Evolutionary conservation across 2,113 vertebrate species (phyloP), one percentile per base, ranked within the genome.

Genomic region (Numenius arquata): DNA sequence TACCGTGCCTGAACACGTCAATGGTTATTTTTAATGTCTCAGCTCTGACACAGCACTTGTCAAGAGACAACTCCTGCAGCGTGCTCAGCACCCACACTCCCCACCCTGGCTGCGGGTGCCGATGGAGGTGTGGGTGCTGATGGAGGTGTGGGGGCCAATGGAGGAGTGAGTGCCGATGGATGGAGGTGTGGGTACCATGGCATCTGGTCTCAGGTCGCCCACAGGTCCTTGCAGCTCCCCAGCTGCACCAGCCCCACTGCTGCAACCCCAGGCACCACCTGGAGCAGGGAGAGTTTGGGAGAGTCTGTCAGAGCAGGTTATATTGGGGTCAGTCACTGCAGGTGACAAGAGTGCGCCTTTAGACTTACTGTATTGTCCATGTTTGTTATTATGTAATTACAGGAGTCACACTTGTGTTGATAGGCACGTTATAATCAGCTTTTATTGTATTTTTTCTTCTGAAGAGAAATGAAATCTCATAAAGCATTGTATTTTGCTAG

Each of bases 11-110:
- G 74, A 94, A 88, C 80, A 87, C 5, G 80, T 38, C 14, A 11
- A 27, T 55, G 53, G 74, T 95, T 92, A 93, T 91, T 96, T 96
- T 92, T 89, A 85, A 68, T 70, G 43, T 25, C 77, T 95, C 77
- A 34, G 66, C 67, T 93, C 81, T 2, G 47, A 91, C 95, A 86
- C 43, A 91, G 81, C 55, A 47, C 66, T 63, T 0, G 0, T 30
- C 0, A 10, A 73, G 79, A 66, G 66, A 40, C 18, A 27, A 29
- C 32, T 91, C 85, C 81, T 25, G 66, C 55, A 72, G 84, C 2
- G 0, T 0, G 2, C 56, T 85, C 62, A 27, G 80, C 81, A 79
- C 77, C 85, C 65, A 83, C 5, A 2, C 29, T 88, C 53, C 61
- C 58, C 21, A 0, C 26, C 27, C 82, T 1, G 11, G 41, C 62